Base-by-base conservation (phyloP, 2,888 invertebrate species). In the Gandaritis pyraliata region DNA sequence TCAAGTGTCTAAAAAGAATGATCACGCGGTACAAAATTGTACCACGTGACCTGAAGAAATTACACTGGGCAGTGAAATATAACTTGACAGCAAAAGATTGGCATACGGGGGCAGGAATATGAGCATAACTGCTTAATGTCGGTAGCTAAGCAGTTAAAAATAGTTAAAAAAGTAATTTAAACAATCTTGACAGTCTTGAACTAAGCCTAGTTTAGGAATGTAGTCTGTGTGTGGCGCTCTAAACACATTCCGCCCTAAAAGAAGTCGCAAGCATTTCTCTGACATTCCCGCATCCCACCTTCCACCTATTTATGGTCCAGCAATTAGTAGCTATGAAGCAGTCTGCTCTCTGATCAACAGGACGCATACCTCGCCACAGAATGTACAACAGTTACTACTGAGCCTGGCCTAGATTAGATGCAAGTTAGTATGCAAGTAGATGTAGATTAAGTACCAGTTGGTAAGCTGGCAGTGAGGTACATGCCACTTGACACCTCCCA, bases 401-500 rank as follows among this genome's bases (percentile, higher is more conserved):
- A 36, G 18, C 7, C 7, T 12, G 49, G 0, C 33, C 33, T 38
- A 53, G 59, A 53, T 6, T 53, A 53, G 1, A 7, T 2, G 13
- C 30, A 6, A 60, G 49, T 43, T 45, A 16, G 43, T 48, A 48
- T 38, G n/a, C 15, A 43, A 33, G 30, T 1, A 11, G n/a, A 10
- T n/a, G 16, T n/a, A 53, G 52, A 59, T n/a, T 41, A 49, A 5
- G 8, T 12, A 36, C 36, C 33, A 59, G 53, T 59, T 54, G 11
- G 43, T 59, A 47, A 2, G 41, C 15, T 38, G n/a, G 12, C 29
- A 33, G n/a, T n/a, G n/a, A n/a, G 36, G 41, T 43, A 38, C 15
- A 23, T 30, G 61, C 57, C 61, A 66, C 63, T 65, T 59, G 66
- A 69, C 69, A 66, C 69, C 69, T 45, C 5, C 38, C 51, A 11